A percentile compares a stretch with the other conserved stretches of the same genome.
phyloP scores from a whole-genome alignment of 2,113 vertebrate genomes.

The Rutilus rutilus region DNA sequence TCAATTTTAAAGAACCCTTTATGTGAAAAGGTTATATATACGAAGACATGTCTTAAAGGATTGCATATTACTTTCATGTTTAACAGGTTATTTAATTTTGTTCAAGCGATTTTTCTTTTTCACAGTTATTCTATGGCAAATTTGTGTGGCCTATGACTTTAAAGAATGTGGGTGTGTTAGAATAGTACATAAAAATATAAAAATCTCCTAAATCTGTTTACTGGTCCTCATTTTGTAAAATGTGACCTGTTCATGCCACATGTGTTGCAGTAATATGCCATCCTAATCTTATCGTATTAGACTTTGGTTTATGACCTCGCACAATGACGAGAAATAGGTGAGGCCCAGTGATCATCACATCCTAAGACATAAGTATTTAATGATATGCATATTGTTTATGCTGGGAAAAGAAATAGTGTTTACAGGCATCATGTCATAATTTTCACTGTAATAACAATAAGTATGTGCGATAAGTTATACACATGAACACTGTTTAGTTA shows the following conservation, averaged over 20 bases:
- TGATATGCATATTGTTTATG: neutral
- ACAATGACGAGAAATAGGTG: neutral
- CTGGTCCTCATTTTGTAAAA: neutral
- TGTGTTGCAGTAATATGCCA: neutral
- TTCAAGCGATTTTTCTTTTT: too few species aligned
- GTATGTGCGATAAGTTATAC: neutral
- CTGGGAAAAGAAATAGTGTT: neutral
- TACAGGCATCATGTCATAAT: neutral
- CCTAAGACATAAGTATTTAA: neutral
- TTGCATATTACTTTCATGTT: too few species aligned
- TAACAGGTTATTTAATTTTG: too few species aligned
- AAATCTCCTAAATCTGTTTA: neutral
- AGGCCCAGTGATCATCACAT: neutral
- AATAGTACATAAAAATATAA: neutral
- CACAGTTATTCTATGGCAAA: neutral
- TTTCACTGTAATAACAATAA: neutral
- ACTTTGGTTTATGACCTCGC: conserved; percentile 70
- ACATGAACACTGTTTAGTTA: neutral
- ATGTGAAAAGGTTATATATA: too few species aligned
- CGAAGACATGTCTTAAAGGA: too few species aligned
- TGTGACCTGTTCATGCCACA: conserved; percentile 6
- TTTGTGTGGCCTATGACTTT: neutral
- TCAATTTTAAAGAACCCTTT: too few species aligned
- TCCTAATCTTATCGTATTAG: conserved; percentile 58
- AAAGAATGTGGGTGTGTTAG: neutral